Evolutionary conservation across 2,113 vertebrate species (phyloP).

Genomic region (Microtus oregoni): DNA sequence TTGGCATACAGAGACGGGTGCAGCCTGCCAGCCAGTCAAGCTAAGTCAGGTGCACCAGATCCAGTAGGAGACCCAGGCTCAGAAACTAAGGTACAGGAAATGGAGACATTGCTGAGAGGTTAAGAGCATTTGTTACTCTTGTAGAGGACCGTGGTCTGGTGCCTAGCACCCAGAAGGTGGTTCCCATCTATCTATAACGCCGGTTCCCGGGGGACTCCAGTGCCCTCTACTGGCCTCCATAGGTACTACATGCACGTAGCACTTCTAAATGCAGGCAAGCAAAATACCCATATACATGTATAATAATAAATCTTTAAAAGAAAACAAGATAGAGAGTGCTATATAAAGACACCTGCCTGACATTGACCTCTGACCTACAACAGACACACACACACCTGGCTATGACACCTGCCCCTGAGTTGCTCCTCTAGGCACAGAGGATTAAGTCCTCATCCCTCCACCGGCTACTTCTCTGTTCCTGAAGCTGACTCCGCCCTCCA

Average conservation of each 20-base stretch:
- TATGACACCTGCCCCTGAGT: rapidly evolving
- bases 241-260: neutral
- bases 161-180: neutral
- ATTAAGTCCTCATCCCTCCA: neutral
- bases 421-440: no score
- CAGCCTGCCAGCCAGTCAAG: neutral
- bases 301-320: neutral
- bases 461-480: neutral
- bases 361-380: neutral
- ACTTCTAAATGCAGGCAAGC: neutral
- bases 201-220: neutral
- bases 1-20: neutral
- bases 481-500: neutral
- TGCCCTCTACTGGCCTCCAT: neutral
- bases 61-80: neutral
- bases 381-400: neutral
- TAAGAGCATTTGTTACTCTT: neutral
- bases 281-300: neutral
- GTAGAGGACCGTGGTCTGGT: neutral
- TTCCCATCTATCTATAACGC: neutral
- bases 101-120: neutral
- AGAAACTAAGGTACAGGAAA: neutral
- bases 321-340: neutral
- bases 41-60: no score
- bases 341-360: neutral